phyloP scores from a whole-genome alignment of 2,888 invertebrate species.

The Lycophotia porphyrea region DNA sequence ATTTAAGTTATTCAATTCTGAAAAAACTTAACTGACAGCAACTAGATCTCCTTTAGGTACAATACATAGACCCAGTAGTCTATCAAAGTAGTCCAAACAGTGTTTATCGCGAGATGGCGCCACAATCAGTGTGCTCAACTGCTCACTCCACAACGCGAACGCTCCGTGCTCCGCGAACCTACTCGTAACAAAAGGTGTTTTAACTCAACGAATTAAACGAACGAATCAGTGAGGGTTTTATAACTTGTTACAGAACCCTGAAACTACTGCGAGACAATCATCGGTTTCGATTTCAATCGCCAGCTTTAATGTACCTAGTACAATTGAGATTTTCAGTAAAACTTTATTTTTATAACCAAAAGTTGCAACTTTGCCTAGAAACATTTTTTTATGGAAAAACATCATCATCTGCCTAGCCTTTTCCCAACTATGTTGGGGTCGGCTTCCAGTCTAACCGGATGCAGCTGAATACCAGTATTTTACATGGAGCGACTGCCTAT shows the following conservation, averaged over 20 bases:
- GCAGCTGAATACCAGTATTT: no score
- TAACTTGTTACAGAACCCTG: background rate
- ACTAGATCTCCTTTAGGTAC: background rate
- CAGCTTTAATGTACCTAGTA: background rate
- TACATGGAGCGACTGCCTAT: no score
- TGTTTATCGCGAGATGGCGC: background rate
- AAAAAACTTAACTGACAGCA: background rate
- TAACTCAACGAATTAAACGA: background rate
- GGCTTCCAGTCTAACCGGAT: no score
- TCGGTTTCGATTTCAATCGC: background rate
- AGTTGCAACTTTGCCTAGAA: slow-evolving; percentile 11
- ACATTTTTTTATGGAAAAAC: background rate
- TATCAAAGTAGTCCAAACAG: background rate
- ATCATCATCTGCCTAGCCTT: no score
- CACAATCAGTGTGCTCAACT: background rate
- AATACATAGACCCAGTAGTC: background rate
- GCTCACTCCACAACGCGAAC: background rate
- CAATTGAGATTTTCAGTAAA: background rate
- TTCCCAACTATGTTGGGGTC: no score
- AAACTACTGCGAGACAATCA: background rate
- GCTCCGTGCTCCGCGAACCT: no score
- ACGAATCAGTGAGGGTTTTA: background rate
- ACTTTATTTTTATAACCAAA: background rate
- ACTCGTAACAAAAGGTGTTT: background rate
- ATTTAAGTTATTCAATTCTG: background rate